Base-by-base conservation (phyloP, 2,888 invertebrate species). In the Euproctis similis region DNA sequence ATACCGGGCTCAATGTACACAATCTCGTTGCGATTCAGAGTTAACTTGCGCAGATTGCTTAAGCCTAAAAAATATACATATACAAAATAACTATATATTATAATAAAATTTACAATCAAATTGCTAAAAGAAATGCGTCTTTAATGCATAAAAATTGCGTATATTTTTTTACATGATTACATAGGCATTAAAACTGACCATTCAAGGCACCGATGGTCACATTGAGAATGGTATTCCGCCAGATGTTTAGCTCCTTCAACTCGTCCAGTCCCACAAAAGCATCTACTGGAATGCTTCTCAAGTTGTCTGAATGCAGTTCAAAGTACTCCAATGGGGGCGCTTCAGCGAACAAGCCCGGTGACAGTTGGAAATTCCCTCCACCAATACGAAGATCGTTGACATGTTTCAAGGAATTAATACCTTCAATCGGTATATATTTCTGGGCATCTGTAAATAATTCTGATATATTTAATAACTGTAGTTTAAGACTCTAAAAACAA, bases 161-260 rank as follows among this genome's bases (percentile, higher is more conserved):
- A n/a, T n/a, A n/a, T n/a, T n/a, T n/a, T n/a, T n/a, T n/a, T n/a
- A n/a, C n/a, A n/a, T n/a, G n/a, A n/a, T 8, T n/a, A 23, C 8
- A 10, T n/a, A 2, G 8, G n/a, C n/a, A n/a, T n/a, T 11, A 23
- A 10, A 22, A 9, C 36, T 26, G 10, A 34, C 47, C 42, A 11
- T 17, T 24, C 3, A 66, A 44, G 5, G 57, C 20, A 6, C 40
- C 39, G 0, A 19, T 26, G 0, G 36, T 37, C 11, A 60, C 14
- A 2, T 28, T 16, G 1, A 2, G 9, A 5, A 67, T 23, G 1
- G 31, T 10, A 24, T 67, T 66, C 1, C 24, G 12, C 30, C 40
- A 42, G 1, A 68, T 31, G 9, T 36, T 34, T 1, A 69, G 34
- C 0, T 2, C 18, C 0, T 12, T 9, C 8, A 69, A 31, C 0